phyloP scores from a whole-genome alignment of 2,888 invertebrate genomes.

The Sclerodermus sp. region DNA sequence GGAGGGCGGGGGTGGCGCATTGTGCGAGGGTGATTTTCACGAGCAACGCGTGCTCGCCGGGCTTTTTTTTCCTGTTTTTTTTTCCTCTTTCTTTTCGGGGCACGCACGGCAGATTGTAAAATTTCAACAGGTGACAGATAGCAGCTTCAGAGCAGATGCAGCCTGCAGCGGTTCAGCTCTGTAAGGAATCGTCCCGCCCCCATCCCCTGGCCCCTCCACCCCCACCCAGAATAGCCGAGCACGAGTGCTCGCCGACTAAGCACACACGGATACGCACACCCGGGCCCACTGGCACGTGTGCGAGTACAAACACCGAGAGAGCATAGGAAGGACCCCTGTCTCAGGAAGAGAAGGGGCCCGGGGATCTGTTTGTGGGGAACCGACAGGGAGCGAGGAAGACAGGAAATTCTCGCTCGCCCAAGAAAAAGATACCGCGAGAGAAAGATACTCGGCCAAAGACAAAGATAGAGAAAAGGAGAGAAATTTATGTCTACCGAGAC shows the following conservation, averaged over 20 bases:
- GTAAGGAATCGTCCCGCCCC: constrained; percentile 8
- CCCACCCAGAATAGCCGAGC: too few relatives aligned
- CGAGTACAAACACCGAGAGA: neutral
- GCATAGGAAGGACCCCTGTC: too few relatives aligned
- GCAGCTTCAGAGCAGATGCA: constrained; percentile 41
- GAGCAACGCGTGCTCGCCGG: neutral
- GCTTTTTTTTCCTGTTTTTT: neutral
- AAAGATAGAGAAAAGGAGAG: too few relatives aligned
- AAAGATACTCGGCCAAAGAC: too few relatives aligned
- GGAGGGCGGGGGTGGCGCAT: neutral
- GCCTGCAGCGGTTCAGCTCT: constrained; percentile 26
- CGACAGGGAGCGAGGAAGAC: too few relatives aligned
- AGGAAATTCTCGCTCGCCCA: too few relatives aligned
- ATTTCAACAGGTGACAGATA: constrained; percentile 56
- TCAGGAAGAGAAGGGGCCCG: too few relatives aligned
- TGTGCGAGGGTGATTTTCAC: neutral
- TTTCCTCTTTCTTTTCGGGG: constrained; percentile 6
- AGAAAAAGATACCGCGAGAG: too few relatives aligned
- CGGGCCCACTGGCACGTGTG: neutral
- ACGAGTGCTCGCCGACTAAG: neutral
- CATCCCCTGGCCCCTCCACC: neutral
- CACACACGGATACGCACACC: neutral
- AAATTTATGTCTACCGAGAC: too few relatives aligned
- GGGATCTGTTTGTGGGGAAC: too few relatives aligned
- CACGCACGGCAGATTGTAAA: constrained; percentile 44